These are phyloP conservation scores for Drosophila kikkawai DNA, from an alignment of 1,140 invertebrate species.

Conservation along the genomic window DNA sequence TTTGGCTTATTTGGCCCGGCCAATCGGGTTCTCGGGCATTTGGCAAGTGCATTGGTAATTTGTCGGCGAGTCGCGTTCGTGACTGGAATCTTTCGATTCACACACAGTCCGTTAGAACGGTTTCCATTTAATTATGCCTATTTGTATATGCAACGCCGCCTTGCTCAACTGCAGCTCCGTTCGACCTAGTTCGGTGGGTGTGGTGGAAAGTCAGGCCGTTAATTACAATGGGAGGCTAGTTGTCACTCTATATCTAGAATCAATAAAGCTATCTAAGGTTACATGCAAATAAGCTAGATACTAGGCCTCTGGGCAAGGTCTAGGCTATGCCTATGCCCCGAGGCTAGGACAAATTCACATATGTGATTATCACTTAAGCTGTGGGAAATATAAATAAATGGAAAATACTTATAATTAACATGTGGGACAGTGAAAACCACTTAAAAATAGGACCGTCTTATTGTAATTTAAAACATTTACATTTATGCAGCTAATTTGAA, in stretches of 20 bases:
- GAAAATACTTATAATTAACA: background rate
- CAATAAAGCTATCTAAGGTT: constrained; percentile 45
- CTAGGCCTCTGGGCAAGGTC: constrained; percentile 46
- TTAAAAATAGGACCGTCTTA: background rate
- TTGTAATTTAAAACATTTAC: too few relatives aligned
- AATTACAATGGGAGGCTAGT: constrained; percentile 33
- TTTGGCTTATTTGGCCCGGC: constrained; percentile 64
- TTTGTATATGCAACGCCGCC: constrained; percentile 20
- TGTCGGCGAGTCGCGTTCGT: constrained; percentile 69
- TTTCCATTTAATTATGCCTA: constrained; percentile 41
- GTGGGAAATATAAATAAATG: background rate
- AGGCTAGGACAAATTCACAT: background rate
- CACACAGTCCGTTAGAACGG: constrained; percentile 62
- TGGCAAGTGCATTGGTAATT: constrained; percentile 82
- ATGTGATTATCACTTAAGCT: background rate
- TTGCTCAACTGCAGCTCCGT: constrained; percentile 9
- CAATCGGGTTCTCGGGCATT: constrained; percentile 58
- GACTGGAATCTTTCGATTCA: constrained; percentile 70
- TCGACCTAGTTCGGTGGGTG: constrained; percentile 40
- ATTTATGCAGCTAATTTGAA: too few relatives aligned
- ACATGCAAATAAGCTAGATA: constrained; percentile 50
- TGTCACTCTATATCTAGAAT: constrained; percentile 40
- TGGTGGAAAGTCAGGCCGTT: constrained; percentile 39
- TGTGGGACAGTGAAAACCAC: background rate
- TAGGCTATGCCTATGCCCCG: background rate